Base-by-base conservation (phyloP, 2,113 vertebrate species). In the Apteryx mantelli region DNA sequence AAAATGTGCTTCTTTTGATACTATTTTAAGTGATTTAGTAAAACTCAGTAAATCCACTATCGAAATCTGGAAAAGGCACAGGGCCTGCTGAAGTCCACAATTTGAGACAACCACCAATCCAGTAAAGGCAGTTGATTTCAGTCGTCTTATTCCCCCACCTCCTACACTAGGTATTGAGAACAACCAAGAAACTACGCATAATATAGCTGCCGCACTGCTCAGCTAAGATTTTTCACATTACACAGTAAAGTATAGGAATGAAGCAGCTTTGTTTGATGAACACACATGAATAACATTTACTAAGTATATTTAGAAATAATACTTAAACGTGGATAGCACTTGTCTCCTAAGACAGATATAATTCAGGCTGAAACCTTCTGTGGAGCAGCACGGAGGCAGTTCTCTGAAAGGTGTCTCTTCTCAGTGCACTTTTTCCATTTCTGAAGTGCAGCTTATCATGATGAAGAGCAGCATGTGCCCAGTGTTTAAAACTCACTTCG, bases 401-500 rank as follows among this genome's bases (percentile, higher is more conserved):
- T 89, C 58, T 83, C 75, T 66, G 69, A 90, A 82, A 74, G 0
- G 3, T 7, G 9, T 52, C 38, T 76, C 84, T 44, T 86, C 36
- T 34, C 53, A 26, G 58, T 1, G 3, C 40, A 70, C 10, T 71
- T 90, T 9, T 25, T 30, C 24, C 52, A 60, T 50, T 91, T 48
- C 55, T 70, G 14, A 94, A 88, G 53, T 34, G 34, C 71, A 93
- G 63, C 38, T 48, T 88, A 38, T 44, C 60, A 53, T 50, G 44
- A 61, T 12, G 3, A 89, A 92, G 28, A 89, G 38, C 19, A 66
- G 34, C 36, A 52, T 86, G 89, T 92, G 60, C 56, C 65, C 68
- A 78, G 38, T 81, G 95, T 75, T 86, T 83, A 94, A 91, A 85
- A 76, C 6, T 8, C 48, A 52, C 88, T 89, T 71, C 65, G 64